These are phyloP conservation scores for Diorhabda elongata DNA, from an alignment of 1,140 invertebrate genomes.

Conservation along the genomic window DNA sequence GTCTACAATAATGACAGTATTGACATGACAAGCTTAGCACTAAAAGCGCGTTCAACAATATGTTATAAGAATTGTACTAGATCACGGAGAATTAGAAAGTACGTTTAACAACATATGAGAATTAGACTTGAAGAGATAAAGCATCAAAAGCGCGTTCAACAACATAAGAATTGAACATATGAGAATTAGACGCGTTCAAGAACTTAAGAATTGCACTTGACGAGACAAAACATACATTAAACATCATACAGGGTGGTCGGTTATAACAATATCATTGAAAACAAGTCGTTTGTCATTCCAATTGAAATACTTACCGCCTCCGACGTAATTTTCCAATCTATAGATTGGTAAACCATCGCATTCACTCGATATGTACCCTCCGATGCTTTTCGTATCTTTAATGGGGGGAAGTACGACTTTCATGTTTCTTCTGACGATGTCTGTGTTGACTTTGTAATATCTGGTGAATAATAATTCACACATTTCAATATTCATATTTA, in stretches of 20 bases:
- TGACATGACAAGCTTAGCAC: too few relatives aligned
- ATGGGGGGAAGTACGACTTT: slow-evolving; percentile 69
- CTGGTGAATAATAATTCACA: background rate
- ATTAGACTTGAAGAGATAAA: too few relatives aligned
- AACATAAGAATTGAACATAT: background rate
- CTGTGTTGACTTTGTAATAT: slow-evolving; percentile 79
- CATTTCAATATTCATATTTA: too few relatives aligned
- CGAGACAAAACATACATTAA: background rate
- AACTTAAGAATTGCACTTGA: background rate
- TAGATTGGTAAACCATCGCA: slow-evolving; percentile 71
- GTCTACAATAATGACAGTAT: too few relatives aligned
- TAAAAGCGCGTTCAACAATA: too few relatives aligned
- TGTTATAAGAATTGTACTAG: too few relatives aligned
- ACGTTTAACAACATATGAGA: too few relatives aligned
- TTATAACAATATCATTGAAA: background rate
- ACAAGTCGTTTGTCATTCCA: background rate
- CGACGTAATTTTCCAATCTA: slow-evolving; percentile 61
- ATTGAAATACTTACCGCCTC: slow-evolving; percentile 48
- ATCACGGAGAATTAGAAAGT: too few relatives aligned
- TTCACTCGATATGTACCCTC: slow-evolving; percentile 65
- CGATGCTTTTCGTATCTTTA: slow-evolving; percentile 60
- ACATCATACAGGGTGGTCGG: background rate
- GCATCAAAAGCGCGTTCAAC: too few relatives aligned
- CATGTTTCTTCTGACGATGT: slow-evolving; percentile 73
- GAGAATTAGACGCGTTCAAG: too few relatives aligned